phyloP scores from a whole-genome alignment of 2,888 invertebrate genomes.

The Agapetus fuscipes region DNA sequence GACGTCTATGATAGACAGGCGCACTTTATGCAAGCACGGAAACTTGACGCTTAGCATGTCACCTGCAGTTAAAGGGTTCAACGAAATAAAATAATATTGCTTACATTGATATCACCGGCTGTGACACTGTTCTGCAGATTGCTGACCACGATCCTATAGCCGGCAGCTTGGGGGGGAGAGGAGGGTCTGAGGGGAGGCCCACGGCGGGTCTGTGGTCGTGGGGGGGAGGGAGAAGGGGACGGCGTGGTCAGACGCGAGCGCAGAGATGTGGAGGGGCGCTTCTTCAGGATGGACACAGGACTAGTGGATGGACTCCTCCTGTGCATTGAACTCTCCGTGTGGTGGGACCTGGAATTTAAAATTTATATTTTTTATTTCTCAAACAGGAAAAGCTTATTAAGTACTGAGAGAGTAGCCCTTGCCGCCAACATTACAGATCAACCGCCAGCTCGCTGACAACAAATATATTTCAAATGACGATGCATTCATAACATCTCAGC shows the following conservation, averaged over 20 bases:
- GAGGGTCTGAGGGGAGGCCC: constrained; percentile 5
- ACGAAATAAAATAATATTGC: no score
- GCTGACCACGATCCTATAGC: constrained; percentile 82
- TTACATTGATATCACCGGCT: constrained; percentile 83
- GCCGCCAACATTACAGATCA: no score
- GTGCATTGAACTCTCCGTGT: constrained; percentile 7
- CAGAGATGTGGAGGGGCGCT: constrained; percentile 29
- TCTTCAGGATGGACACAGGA: constrained; percentile 42
- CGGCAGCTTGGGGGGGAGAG: constrained; percentile 38
- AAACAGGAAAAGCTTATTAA: no score
- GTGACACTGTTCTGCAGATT: constrained; percentile 82
- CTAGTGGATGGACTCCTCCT: constrained; percentile 26
- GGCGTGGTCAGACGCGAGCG: constrained; percentile 12
- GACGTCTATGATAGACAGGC: no score
- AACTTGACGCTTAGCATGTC: no score
- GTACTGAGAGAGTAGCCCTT: no score
- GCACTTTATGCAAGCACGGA: no score
- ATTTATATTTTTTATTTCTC: no score
- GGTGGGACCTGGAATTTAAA: constrained; percentile 9
- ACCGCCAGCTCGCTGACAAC: no score
- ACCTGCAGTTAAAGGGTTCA: no score
- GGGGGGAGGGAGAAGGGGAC: constrained; percentile 19
- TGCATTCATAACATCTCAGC: neutral
- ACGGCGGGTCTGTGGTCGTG: constrained; percentile 7
- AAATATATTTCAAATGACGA: no score